Evolutionary conservation across 2,797 vertebrate species (phyloP).

Genomic region (Falco peregrinus): DNA sequence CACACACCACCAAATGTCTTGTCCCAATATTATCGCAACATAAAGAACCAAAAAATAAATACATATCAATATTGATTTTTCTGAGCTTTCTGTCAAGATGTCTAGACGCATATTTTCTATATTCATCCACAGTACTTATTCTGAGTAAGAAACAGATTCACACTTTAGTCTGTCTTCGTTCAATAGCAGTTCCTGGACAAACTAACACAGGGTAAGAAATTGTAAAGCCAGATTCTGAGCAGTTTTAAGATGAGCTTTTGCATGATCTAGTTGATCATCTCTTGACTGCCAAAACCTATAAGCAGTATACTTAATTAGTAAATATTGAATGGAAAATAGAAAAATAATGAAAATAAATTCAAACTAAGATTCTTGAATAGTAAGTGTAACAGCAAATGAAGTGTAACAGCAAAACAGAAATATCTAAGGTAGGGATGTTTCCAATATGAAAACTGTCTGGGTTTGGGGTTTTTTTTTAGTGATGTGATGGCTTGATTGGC

Average conservation of each 20-base stretch:
- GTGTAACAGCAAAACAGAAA: constrained; percentile 16
- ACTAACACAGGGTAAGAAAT: not conserved
- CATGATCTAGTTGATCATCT: not conserved
- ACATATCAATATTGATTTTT: not conserved
- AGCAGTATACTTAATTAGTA: not conserved
- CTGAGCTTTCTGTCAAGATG: not conserved
- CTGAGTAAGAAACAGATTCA: not conserved
- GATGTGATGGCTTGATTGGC: constrained; percentile 53
- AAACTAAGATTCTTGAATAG: not conserved
- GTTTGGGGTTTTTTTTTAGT: not conserved
- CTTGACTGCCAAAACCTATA: not conserved
- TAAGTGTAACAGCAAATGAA: not conserved
- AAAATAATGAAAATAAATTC: constrained; percentile 13
- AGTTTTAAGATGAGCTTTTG: not conserved
- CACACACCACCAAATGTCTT: not conserved
- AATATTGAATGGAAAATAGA: not conserved
- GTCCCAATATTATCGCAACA: not conserved
- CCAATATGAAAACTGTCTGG: constrained; percentile 26
- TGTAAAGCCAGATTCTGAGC: not conserved
- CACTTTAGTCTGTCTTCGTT: not conserved
- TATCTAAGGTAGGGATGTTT: constrained; percentile 12
- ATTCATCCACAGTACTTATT: not conserved
- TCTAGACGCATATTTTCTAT: not conserved
- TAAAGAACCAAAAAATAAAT: not conserved
- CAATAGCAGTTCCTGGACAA: not conserved